Conservation (phyloP, 2,888 invertebrate genomes). For the Melanostoma mellinum region DNA sequence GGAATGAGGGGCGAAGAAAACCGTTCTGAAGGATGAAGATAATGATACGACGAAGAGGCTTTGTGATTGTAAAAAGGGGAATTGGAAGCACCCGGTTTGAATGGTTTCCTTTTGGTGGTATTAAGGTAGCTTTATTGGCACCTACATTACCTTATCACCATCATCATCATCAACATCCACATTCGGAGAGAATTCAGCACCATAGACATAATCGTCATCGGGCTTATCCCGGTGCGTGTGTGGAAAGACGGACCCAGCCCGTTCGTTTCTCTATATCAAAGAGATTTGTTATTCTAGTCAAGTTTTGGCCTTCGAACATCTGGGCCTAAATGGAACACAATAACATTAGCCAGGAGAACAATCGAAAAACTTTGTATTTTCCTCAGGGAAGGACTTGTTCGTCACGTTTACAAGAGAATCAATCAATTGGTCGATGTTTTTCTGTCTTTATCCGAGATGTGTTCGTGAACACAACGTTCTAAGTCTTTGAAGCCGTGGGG, state of each 20-base stretch:
- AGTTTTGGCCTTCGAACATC: conserved; percentile 66
- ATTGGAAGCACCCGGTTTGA: conserved; percentile 70
- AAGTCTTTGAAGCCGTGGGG: too few relatives aligned
- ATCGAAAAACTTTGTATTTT: conserved; percentile 59
- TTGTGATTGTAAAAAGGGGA: conserved; percentile 66
- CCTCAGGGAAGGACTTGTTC: conserved; percentile 5
- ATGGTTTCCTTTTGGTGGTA: conserved; percentile 64
- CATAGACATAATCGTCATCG: conserved; percentile 61
- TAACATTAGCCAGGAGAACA: conserved; percentile 61
- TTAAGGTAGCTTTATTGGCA: conserved; percentile 68
- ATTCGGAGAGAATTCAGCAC: conserved; percentile 40
- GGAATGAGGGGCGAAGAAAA: conserved; percentile 32
- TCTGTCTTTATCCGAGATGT: too few relatives aligned
- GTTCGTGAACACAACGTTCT: too few relatives aligned
- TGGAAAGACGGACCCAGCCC: conserved; percentile 4
- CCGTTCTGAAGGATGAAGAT: conserved; percentile 53
- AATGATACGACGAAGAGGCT: conserved; percentile 64
- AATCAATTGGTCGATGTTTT: too few relatives aligned
- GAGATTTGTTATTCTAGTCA: conserved; percentile 71
- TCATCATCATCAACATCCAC: conserved; percentile 52
- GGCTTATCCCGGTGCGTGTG: conserved; percentile 52
- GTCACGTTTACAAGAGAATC: background rate
- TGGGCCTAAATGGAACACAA: conserved; percentile 68
- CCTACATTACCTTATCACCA: conserved; percentile 71
- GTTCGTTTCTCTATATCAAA: conserved; percentile 25